Percentiles rank a stretch among this genome's conserved stretches.
phyloP scores from a whole-genome alignment of 2,797 vertebrate species.

The Okamejei kenojei region DNA sequence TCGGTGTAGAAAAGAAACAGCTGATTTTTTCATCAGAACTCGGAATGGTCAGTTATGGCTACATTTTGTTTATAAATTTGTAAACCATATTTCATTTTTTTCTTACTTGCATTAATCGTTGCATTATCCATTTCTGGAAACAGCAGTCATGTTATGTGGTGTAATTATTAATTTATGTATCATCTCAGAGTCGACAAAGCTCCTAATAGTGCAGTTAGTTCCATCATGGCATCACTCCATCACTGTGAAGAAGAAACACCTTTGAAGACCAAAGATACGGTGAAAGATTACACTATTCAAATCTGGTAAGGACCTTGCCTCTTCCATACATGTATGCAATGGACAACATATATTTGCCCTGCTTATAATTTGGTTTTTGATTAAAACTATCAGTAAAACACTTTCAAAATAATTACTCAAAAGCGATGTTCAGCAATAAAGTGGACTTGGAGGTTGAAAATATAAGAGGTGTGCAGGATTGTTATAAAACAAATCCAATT shows the following conservation, averaged over 20 bases:
- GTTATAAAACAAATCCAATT: not conserved
- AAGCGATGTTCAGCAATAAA: not conserved
- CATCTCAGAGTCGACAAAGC: constrained; percentile 46
- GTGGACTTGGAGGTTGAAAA: not conserved
- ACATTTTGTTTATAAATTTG: not conserved
- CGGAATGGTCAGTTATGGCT: too few species aligned
- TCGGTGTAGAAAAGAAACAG: too few species aligned
- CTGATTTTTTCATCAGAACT: too few species aligned
- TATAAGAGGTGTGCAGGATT: not conserved
- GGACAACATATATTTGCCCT: constrained; percentile 2
- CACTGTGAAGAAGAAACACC: constrained; percentile 56
- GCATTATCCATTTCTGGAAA: not conserved
- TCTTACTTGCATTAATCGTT: not conserved
- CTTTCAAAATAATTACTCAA: not conserved
- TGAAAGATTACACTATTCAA: constrained; percentile 65
- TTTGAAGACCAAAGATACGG: constrained; percentile 66
- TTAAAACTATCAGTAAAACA: not conserved
- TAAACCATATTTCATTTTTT: not conserved
- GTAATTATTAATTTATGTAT: constrained; percentile 23
- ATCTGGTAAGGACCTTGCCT: constrained; percentile 59
- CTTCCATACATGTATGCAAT: not conserved
- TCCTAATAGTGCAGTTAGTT: constrained; percentile 42
- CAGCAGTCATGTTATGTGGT: too few species aligned
- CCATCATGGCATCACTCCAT: constrained; percentile 49
- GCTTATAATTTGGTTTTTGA: not conserved